Percentiles rank a stretch among this genome's conserved stretches.
phyloP scores from a whole-genome alignment of 2,113 vertebrate genomes.

The Choloepus hoffmanni region DNA sequence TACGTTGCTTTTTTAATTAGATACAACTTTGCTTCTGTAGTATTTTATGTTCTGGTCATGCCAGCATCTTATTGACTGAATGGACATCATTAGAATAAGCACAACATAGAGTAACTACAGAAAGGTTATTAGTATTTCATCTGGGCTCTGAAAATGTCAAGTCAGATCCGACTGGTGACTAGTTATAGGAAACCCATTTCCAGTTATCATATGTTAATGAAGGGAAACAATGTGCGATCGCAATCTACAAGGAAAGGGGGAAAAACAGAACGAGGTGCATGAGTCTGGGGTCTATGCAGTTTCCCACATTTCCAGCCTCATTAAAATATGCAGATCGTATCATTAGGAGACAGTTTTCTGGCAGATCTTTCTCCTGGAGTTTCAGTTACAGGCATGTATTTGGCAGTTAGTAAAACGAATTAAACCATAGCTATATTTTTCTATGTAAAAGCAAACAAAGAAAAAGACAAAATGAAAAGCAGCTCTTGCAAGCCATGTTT shows the following conservation, averaged over 20 bases:
- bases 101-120: conserved; percentile 68
- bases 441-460: conserved; percentile 17
- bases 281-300: conserved; percentile 19
- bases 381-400: not conserved
- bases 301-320: conserved; percentile 74
- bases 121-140: conserved; percentile 87
- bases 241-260: conserved; percentile 54
- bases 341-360: conserved; percentile 71
- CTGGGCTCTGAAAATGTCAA: conserved; percentile 85
- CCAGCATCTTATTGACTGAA: conserved; percentile 76
- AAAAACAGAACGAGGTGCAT: conserved; percentile 65
- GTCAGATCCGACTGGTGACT: conserved; percentile 75
- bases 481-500: conserved; percentile 12
- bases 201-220: conserved; percentile 84
- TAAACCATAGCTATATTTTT: not conserved
- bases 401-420: not conserved
- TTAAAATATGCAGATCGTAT: conserved; percentile 84
- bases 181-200: conserved; percentile 78
- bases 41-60: conserved; percentile 68
- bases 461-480: not conserved
- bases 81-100: conserved; percentile 86
- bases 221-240: conserved; percentile 73
- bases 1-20: conserved; percentile 65
- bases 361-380: conserved; percentile 37
- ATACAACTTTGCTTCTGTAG: conserved; percentile 52